A percentile compares a stretch with the other conserved stretches of the same genome.
These are phyloP conservation scores for Pagrus major DNA, from an alignment of 2,113 vertebrate genomes.

Conservation along the genomic window DNA sequence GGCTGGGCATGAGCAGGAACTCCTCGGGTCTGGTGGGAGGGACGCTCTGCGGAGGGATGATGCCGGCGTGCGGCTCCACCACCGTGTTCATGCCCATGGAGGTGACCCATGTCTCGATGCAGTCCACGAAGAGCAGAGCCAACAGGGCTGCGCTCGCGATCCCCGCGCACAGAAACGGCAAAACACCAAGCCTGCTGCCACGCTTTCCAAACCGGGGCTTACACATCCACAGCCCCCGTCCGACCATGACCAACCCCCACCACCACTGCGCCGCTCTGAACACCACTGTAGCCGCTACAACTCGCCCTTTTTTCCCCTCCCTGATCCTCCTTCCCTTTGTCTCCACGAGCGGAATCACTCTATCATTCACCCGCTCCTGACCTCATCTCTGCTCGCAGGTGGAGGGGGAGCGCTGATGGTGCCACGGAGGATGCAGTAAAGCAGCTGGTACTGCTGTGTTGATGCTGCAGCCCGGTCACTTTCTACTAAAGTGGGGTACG, in stretches of 20 bases:
- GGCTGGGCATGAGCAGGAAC: constrained; percentile 81
- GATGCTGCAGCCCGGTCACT: constrained; percentile 25
- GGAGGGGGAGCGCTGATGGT: not conserved
- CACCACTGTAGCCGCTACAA: not conserved
- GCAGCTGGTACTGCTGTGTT: not conserved
- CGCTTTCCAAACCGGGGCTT: constrained; percentile 77
- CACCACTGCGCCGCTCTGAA: not conserved
- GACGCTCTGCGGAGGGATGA: constrained; percentile 73
- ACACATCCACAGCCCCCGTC: constrained; percentile 72
- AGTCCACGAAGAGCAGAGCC: constrained; percentile 80
- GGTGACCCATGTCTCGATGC: constrained; percentile 82
- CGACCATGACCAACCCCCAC: constrained; percentile 71
- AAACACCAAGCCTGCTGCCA: constrained; percentile 39
- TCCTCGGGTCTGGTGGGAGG: constrained; percentile 79
- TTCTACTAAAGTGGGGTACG: constrained; percentile 7
- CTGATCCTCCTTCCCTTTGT: not conserved
- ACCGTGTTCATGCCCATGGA: constrained; percentile 73
- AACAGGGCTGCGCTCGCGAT: constrained; percentile 46
- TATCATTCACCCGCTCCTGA: not conserved
- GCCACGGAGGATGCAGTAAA: not conserved
- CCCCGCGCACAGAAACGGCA: constrained; percentile 51
- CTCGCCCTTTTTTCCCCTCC: not conserved
- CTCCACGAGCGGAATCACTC: not conserved
- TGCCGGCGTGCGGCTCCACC: constrained; percentile 49
- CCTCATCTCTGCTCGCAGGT: not conserved